These are phyloP conservation scores for Homarus gammarus DNA, from an alignment of 2,888 invertebrate species.

Conservation along the genomic window DNA sequence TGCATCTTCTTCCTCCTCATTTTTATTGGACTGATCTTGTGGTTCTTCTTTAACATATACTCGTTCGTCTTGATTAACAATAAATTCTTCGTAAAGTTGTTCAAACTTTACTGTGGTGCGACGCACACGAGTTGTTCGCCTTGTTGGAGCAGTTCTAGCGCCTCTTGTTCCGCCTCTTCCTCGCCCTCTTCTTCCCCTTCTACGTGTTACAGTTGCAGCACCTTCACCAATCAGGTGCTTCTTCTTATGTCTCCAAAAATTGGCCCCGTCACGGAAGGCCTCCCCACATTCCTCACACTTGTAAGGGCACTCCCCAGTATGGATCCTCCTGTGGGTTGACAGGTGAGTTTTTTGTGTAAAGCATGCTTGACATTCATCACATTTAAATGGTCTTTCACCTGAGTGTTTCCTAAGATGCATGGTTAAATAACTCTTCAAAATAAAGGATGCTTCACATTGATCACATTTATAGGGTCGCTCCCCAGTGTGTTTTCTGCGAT, in stretches of 20 bases:
- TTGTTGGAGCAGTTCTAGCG: conserved; percentile 18
- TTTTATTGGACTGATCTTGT: conserved; percentile 26
- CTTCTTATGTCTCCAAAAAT: conserved; percentile 74
- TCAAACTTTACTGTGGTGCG: conserved; percentile 47
- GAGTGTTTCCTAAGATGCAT: conserved; percentile 70
- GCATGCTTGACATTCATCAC: conserved; percentile 57
- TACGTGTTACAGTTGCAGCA: conserved; percentile 47
- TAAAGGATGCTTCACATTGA: conserved; percentile 66
- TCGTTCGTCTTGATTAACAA: conserved; percentile 10
- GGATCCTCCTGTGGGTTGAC: conserved; percentile 70
- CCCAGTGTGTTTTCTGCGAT: conserved; percentile 67
- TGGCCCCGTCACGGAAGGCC: conserved; percentile 71
- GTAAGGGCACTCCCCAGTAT: conserved; percentile 73
- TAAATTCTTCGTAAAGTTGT: conserved; percentile 41
- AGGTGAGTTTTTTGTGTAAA: conserved; percentile 73
- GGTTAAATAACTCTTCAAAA: conserved; percentile 65
- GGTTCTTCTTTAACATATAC: conserved; percentile 49
- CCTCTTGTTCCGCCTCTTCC: conserved; percentile 44
- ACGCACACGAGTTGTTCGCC: conserved; percentile 54
- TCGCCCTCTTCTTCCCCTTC: conserved; percentile 49
- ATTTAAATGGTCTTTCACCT: conserved; percentile 58
- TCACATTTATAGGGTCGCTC: conserved; percentile 66
- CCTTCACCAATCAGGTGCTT: conserved; percentile 65
- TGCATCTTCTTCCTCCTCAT: conserved; percentile 28
- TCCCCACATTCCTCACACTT: conserved; percentile 73